Evolutionary conservation across 2,888 invertebrate species (phyloP).

Genomic region (Andrena fulva): DNA sequence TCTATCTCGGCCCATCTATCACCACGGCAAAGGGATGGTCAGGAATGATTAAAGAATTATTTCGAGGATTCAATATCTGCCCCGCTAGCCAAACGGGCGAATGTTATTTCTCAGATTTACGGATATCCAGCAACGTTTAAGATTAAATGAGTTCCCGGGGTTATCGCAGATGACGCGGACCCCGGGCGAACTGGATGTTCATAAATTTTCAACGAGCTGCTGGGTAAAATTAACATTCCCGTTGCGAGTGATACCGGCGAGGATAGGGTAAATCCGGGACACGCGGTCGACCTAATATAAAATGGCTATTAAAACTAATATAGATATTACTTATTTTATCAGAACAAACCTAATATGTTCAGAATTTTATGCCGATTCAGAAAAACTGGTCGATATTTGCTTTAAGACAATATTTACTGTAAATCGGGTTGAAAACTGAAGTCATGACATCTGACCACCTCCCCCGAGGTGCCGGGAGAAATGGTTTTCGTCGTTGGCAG

Average conservation of each 20-base stretch:
- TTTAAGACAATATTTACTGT: too few relatives aligned
- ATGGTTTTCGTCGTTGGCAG: too few relatives aligned
- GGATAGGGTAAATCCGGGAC: too few relatives aligned
- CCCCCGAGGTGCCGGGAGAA: too few relatives aligned
- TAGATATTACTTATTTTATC: too few relatives aligned
- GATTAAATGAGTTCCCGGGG: slow-evolving; percentile 14
- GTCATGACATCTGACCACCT: too few relatives aligned
- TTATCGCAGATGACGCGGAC: slow-evolving; percentile 10
- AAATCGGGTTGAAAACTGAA: too few relatives aligned
- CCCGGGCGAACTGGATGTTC: neutral
- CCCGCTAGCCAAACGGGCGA: neutral
- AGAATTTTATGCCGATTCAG: too few relatives aligned
- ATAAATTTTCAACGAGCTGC: slow-evolving; percentile 30
- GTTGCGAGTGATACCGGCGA: neutral
- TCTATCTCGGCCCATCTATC: neutral
- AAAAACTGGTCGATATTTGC: too few relatives aligned
- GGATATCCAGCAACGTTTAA: slow-evolving; percentile 3
- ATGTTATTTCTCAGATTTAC: neutral
- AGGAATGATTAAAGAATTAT: neutral
- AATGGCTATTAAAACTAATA: too few relatives aligned
- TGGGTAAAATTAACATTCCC: slow-evolving; percentile 4
- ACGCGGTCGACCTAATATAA: too few relatives aligned
- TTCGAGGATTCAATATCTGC: neutral
- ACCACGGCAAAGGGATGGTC: neutral
- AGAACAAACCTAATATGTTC: too few relatives aligned